Base-by-base conservation (phyloP, 2,888 invertebrate species). In the Microctonus aethiopoides region DNA sequence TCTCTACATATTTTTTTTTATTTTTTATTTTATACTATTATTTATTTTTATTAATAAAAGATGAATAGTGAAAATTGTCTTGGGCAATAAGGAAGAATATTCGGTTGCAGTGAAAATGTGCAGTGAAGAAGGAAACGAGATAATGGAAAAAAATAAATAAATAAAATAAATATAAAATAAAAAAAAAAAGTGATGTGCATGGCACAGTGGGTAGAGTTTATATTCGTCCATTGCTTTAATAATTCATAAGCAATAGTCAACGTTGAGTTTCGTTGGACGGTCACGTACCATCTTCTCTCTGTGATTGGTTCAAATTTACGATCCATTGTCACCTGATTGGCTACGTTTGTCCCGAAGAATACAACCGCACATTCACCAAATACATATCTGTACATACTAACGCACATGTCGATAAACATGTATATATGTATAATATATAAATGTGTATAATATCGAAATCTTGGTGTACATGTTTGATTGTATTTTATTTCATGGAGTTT, bases 301-400 rank as follows among this genome's bases (percentile, higher is more conserved):
- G 80, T 84, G 84, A 85, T 85, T 85, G 84, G 83, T 79, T 81
- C 77, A 78, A 84, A 85, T 85, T 85, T 84, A 83, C 83, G 82
- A 81, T 76, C 84, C 80, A 84, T 85, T 85, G 85, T 85, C 81
- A 78, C 78, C 82, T 83, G 85, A 85, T 85, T 85, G 84, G 81
- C 82, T 79, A 77, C 79, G 81, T 79, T 85, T 84, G 84, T 84
- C 82, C 81, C 71, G 46, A 60, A 59, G 72, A 73, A 74, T 74
- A 74, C 71, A 52, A 63, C 63, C 52, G 62, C 62, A 52, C 16
- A 34, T 57, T 32, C 29, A 57, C 34, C 9, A 13, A n/a, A 34
- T 32, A 34, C n/a, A 29, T 29, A 34, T 13, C 32, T 32, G 34
- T 16, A 46, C 16, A 46, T n/a, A 46, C n/a, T 39, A 39, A 39